Evolutionary conservation across 2,797 vertebrate species (phyloP), one percentile per base, ranked within the genome.

Genomic region (Allobates femoralis): DNA sequence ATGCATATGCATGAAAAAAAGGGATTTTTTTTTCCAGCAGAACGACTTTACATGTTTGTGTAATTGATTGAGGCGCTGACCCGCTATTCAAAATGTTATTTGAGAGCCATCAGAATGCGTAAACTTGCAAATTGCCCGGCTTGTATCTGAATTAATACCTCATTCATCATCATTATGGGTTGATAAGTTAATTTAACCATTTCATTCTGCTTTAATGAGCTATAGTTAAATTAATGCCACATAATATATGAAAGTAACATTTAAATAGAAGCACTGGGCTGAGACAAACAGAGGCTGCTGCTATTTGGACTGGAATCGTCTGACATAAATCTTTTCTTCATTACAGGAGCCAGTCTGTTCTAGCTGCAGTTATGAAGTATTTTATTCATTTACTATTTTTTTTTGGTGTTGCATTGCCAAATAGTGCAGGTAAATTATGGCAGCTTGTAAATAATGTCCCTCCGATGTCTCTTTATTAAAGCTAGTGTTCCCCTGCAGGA

Each of bases 141-240:
- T 99, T 99, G 98, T 98, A 98, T 98, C 95, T 97, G 97, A 98
- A 98, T 99, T 98, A 99, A 99, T 98, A 97, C 96, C 96, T 95
- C 97, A 98, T 99, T 99, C 98, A 99, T 99, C 98, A 99, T 99
- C 97, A 98, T 99, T 99, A 99, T 97, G 96, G 95, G 96, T 96
- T 99, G 98, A 99, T 99, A 98, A 99, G 97, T 98, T 99, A 99
- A 99, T 99, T 99, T 99, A 99, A 99, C 98, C 97, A 97, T 99
- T 99, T 99, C 97, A 98, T 99, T 99, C 97, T 96, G 97, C 96
- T 97, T 97, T 99, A 99, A 99, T 99, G 98, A 99, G 97, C 97
- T 99, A 99, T 99, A 99, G 97, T 99, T 99, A 99, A 99, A 99
- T 99, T 99, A 98, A 99, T 99, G 97, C 96, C 97, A 99, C 96